phyloP scores from a whole-genome alignment of 2,113 vertebrate genomes.

The Sakesphorus luctuosus region DNA sequence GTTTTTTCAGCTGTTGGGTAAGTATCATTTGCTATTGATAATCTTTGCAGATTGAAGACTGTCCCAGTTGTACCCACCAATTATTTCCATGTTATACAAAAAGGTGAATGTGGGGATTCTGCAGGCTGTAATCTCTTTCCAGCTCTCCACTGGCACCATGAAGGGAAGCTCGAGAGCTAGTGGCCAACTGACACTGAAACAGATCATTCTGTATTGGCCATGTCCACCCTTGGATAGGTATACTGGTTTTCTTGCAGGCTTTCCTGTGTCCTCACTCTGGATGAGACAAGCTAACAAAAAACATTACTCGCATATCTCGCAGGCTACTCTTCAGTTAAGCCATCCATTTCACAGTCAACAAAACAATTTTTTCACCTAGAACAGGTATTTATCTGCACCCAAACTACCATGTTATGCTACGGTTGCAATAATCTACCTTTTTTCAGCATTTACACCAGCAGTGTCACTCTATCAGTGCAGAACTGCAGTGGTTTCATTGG shows the following conservation, averaged over 20 bases:
- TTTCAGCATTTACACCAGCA: background rate
- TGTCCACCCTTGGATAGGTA: background rate
- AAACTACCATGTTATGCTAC: background rate
- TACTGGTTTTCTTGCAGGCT: background rate
- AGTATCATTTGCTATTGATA: background rate
- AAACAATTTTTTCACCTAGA: background rate
- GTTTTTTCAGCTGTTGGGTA: background rate
- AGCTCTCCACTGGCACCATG: background rate
- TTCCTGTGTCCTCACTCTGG: background rate
- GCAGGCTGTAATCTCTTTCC: background rate
- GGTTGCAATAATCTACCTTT: background rate
- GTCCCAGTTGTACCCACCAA: background rate
- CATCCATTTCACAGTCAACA: background rate
- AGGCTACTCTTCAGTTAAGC: background rate
- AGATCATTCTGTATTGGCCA: accelerated
- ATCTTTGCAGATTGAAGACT: background rate
- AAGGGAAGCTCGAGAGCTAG: accelerated
- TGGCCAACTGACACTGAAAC: background rate
- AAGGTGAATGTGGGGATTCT: background rate
- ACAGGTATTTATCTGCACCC: background rate
- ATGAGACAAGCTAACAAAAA: background rate
- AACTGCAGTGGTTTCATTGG: background rate
- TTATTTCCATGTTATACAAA: background rate
- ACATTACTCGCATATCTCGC: background rate
- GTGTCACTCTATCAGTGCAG: background rate